These are phyloP conservation scores for Lasiurus cinereus DNA, from an alignment of 2,113 vertebrate species.

Conservation along the genomic window DNA sequence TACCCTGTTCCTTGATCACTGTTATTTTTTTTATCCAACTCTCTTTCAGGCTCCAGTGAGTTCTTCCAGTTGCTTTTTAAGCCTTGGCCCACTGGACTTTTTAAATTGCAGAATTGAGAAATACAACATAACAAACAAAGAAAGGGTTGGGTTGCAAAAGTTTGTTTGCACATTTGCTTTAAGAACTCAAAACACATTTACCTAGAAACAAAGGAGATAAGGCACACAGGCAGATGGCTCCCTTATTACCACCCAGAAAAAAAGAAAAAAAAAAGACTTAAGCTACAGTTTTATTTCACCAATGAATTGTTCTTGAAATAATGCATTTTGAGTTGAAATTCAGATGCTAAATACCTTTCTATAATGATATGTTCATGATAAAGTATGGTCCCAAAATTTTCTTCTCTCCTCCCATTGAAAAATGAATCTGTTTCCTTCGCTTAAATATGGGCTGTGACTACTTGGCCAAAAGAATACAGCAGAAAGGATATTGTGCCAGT, in stretches of 20 bases:
- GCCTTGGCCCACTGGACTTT: neutral
- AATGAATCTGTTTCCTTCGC: neutral
- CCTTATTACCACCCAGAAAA: neutral
- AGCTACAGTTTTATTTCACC: neutral
- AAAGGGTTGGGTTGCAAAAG: neutral
- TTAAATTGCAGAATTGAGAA: conserved; percentile 49
- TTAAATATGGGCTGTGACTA: neutral
- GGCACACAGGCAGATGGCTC: neutral
- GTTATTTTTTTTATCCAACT: neutral
- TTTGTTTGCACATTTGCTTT: conserved; percentile 10
- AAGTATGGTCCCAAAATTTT: neutral
- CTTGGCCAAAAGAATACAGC: neutral
- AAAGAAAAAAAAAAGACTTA: neutral
- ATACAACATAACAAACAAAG: neutral
- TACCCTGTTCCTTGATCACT: neutral
- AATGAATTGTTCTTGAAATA: neutral
- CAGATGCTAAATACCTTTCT: neutral
- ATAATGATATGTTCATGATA: neutral
- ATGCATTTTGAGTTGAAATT: conserved; percentile 22
- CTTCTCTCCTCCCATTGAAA: neutral
- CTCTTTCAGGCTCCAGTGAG: neutral
- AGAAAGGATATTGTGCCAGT: neutral
- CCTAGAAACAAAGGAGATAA: conserved; percentile 41
- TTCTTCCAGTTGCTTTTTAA: neutral
- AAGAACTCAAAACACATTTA: conserved; percentile 54